These are phyloP conservation scores for Diachrysia chrysitis DNA, from an alignment of 2,888 invertebrate species.

Conservation along the genomic window DNA sequence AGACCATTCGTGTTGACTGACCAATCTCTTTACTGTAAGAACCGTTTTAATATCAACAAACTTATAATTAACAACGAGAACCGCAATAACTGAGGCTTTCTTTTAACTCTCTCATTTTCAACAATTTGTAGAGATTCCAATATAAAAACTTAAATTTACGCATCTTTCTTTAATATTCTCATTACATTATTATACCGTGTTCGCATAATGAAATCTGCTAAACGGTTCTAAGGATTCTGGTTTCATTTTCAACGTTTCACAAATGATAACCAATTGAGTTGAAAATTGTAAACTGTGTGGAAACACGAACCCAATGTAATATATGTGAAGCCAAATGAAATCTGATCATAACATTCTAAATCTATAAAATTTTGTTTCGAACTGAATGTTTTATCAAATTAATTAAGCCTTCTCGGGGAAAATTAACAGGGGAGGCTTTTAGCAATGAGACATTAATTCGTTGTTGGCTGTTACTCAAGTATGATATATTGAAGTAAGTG, in stretches of 20 bases:
- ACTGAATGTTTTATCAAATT: conserved; percentile 42
- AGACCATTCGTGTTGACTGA: too few species aligned
- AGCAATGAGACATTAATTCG: conserved; percentile 53
- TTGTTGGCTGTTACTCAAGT: conserved; percentile 46
- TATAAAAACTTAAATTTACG: conserved; percentile 8
- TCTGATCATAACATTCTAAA: conserved; percentile 31
- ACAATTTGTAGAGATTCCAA: conserved; percentile 2
- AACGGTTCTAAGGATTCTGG: not conserved
- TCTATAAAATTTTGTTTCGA: conserved; percentile 29
- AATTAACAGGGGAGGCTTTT: conserved; percentile 50
- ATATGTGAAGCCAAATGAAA: conserved; percentile 10
- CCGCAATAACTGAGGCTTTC: not conserved
- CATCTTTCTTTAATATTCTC: conserved; percentile 4
- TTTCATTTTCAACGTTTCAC: not conserved
- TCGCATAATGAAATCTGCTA: conserved; percentile 8
- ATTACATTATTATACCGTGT: conserved; percentile 2
- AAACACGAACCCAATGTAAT: not conserved
- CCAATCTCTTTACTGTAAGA: not conserved
- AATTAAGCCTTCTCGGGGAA: conserved; percentile 44
- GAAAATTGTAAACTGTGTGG: conserved; percentile 21
- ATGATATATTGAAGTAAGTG: conserved; percentile 43
- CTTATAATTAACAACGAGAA: conserved; percentile 1
- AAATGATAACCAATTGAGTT: not conserved
- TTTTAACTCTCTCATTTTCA: not conserved
- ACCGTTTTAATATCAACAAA: not conserved